These are phyloP conservation scores for Melinaea menophilus DNA, from an alignment of 2,888 invertebrate genomes.

Conservation along the genomic window DNA sequence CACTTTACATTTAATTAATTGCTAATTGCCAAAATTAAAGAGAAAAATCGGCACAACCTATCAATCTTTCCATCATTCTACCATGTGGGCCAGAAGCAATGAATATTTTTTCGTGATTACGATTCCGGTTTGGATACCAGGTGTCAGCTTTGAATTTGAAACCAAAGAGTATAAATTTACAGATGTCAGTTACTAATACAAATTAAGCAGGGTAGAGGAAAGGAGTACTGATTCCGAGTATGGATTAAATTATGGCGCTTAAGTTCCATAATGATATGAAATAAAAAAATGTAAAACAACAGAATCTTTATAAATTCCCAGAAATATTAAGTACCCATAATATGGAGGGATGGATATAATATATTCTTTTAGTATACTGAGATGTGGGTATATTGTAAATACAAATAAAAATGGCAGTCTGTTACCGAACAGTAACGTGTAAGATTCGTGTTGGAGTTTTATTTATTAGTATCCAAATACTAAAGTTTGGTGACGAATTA, in stretches of 20 bases:
- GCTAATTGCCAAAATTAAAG: conserved; percentile 43
- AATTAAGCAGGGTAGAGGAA: background rate
- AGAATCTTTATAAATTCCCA: no score
- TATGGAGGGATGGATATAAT: no score
- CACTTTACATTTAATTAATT: conserved; percentile 42
- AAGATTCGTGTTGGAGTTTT: no score
- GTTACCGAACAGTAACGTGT: no score
- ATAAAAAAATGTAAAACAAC: background rate
- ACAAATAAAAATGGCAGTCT: no score
- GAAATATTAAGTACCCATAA: no score
- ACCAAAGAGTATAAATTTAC: background rate
- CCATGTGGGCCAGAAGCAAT: conserved; percentile 47
- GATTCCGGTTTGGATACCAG: conserved; percentile 14
- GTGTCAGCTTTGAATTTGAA: background rate
- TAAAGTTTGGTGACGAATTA: no score
- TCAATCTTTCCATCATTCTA: conserved; percentile 49
- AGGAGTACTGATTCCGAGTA: background rate
- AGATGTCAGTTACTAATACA: background rate
- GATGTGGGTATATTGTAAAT: no score
- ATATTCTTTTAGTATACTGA: no score
- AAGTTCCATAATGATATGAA: no score
- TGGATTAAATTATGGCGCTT: no score
- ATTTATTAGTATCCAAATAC: no score
- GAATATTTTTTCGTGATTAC: conserved; percentile 18
- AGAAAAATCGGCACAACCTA: conserved; percentile 47